These are phyloP conservation scores for Takifugu rubripes DNA, from an alignment of 2,797 vertebrate genomes.

Conservation along the genomic window DNA sequence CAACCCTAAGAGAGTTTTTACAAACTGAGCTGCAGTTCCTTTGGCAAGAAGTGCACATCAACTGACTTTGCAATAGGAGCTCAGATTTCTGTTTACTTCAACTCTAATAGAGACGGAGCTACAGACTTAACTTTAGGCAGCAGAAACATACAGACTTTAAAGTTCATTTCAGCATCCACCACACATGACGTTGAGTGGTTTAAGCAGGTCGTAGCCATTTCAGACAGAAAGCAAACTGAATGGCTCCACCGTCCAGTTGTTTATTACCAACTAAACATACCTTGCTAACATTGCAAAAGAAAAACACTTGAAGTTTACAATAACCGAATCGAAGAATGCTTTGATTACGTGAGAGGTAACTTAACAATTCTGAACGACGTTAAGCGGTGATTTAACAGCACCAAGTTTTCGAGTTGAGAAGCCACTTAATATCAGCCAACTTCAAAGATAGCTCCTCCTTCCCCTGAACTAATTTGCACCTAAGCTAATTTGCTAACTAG, in stretches of 20 bases:
- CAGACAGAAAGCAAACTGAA: no score
- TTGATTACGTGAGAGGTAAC: background rate
- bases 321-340: no score
- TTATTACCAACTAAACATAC: no score
- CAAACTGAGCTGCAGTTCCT: constrained; percentile 39
- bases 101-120: constrained; percentile 19
- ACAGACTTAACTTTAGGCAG: background rate
- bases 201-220: no score
- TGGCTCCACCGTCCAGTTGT: no score
- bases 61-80: constrained; percentile 51
- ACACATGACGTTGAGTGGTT: background rate
- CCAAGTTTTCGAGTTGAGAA: constrained; percentile 1
- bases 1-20: constrained; percentile 34
- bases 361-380: background rate
- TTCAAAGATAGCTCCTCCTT: constrained; percentile 57
- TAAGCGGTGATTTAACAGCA: background rate
- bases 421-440: background rate
- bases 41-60: constrained; percentile 61
- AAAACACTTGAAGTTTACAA: no score
- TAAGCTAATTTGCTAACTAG: constrained; percentile 55
- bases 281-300: no score
- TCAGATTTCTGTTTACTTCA: constrained; percentile 75
- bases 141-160: background rate
- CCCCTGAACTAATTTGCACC: constrained; percentile 32
- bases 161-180: background rate